Evolutionary conservation across 2,888 invertebrate genomes (phyloP).

Genomic region (Dendrolimus pini): DNA sequence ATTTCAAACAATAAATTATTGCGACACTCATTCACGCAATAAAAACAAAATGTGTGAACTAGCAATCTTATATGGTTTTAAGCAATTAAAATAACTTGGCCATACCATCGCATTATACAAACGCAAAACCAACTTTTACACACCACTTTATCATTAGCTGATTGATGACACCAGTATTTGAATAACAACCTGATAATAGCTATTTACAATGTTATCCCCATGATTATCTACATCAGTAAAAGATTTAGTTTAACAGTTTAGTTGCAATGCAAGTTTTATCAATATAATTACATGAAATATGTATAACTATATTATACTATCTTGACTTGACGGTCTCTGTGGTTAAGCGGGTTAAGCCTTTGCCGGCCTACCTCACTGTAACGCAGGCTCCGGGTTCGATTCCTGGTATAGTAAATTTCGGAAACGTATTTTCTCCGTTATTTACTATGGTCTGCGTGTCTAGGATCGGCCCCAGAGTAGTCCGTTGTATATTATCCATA

Average conservation of each 20-base stretch:
- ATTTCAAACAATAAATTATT: neutral
- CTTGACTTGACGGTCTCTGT: too few species aligned
- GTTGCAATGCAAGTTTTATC: conserved; percentile 15
- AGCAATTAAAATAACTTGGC: neutral
- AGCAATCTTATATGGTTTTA: neutral
- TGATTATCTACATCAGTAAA: too few species aligned
- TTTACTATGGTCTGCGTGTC: too few species aligned
- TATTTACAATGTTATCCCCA: conserved; percentile 18
- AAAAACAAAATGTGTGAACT: neutral
- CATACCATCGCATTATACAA: neutral
- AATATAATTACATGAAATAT: conserved; percentile 12
- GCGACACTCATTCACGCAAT: neutral
- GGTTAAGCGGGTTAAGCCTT: too few species aligned
- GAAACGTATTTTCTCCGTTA: too few species aligned
- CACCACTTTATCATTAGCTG: conserved; percentile 14
- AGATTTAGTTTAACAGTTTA: conserved; percentile 4
- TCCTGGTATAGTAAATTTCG: too few species aligned
- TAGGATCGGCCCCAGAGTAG: too few species aligned
- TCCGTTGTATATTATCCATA: too few species aligned
- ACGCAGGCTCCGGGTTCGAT: too few species aligned
- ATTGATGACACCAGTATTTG: conserved; percentile 24
- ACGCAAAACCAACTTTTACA: conserved; percentile 20
- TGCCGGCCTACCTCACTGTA: too few species aligned
- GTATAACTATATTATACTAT: neutral
- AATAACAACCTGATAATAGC: conserved; percentile 12